phyloP scores from a whole-genome alignment of 2,888 invertebrate genomes.

The Phlogophora meticulosa region DNA sequence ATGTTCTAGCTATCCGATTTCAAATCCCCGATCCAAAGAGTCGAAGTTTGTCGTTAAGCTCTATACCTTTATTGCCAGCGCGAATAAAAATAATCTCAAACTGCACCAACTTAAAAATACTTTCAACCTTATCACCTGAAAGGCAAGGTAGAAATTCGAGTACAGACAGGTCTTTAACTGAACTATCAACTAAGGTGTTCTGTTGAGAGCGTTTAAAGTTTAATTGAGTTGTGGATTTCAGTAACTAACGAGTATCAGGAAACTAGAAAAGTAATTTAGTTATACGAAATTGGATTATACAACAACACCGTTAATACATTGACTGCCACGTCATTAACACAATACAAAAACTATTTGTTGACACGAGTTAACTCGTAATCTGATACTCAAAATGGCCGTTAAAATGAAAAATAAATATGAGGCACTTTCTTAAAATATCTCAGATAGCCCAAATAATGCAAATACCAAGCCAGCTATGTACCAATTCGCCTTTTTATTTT shows the following conservation, averaged over 20 bases:
- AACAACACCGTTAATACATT: constrained; percentile 25
- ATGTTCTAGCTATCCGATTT: constrained; percentile 37
- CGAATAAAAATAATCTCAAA: constrained; percentile 56
- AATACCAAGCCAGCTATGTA: too few relatives aligned
- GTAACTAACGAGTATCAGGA: constrained; percentile 79
- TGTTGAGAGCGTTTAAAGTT: constrained; percentile 84
- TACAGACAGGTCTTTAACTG: constrained; percentile 8
- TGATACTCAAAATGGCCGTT: too few relatives aligned
- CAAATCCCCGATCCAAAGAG: constrained; percentile 40
- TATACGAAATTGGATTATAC: constrained; percentile 53
- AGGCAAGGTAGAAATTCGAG: not conserved
- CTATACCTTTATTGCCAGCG: constrained; percentile 54
- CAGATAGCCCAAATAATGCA: too few relatives aligned
- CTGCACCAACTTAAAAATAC: constrained; percentile 10
- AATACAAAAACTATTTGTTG: too few relatives aligned
- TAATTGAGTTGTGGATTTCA: constrained; percentile 86
- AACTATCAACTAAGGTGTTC: constrained; percentile 77
- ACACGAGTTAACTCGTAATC: too few relatives aligned
- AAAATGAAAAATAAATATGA: too few relatives aligned
- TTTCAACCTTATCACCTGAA: not conserved
- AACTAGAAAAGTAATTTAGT: constrained; percentile 78
- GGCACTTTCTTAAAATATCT: too few relatives aligned
- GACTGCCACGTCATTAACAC: too few relatives aligned
- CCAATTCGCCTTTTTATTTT: too few relatives aligned
- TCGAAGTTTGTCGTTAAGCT: constrained; percentile 57